Conservation (phyloP, 2,888 invertebrate genomes). For the Erynnis tages region DNA sequence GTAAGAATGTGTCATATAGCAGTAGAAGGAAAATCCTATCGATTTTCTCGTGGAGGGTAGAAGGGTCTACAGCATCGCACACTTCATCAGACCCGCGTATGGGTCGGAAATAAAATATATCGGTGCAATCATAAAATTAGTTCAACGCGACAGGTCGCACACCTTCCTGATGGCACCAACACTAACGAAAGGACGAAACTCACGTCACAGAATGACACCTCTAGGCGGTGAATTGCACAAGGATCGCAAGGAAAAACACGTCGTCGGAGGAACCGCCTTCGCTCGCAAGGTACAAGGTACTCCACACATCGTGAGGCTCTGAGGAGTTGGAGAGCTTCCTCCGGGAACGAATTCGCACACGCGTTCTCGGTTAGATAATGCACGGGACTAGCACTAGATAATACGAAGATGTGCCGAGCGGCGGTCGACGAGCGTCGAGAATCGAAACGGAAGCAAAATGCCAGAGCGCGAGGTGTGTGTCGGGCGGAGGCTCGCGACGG, state of each 20-base stretch:
- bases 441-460: conserved; percentile 31
- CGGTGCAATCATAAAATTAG: not conserved
- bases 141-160: not conserved
- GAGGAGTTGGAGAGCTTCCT: not conserved
- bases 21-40: not conserved
- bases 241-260: too few species aligned
- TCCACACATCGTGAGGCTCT: not conserved
- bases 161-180: not conserved
- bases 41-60: too few species aligned
- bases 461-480: conserved; percentile 25
- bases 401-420: not conserved
- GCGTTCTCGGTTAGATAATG: conserved; percentile 13
- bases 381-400: not conserved
- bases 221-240: not conserved
- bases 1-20: not conserved
- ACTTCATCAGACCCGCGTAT: not conserved
- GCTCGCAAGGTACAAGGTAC: too few species aligned
- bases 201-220: not conserved
- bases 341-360: not conserved
- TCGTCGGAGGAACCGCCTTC: too few species aligned
- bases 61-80: not conserved
- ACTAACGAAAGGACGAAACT: not conserved
- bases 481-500: not conserved
- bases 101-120: not conserved
- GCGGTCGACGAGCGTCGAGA: too few species aligned